Conservation (phyloP, 2,113 vertebrate species). For the Stigmatopora nigra region DNA sequence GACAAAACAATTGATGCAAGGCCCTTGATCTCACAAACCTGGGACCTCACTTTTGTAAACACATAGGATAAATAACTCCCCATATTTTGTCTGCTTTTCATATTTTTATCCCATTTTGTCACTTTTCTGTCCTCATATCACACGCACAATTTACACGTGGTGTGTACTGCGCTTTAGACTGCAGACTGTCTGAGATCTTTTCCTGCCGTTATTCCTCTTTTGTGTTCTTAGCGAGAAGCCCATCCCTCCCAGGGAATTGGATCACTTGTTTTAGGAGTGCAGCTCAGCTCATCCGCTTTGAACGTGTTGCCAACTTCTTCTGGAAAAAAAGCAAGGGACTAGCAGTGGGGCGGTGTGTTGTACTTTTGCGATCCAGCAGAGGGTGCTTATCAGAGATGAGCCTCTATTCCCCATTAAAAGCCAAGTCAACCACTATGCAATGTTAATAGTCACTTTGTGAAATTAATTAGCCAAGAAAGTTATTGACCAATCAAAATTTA, state of each 20-base stretch:
- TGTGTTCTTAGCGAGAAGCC: slow-evolving; percentile 19
- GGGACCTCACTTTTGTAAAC: not conserved
- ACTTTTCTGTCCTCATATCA: slow-evolving; percentile 10
- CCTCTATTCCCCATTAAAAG: slow-evolving; percentile 42
- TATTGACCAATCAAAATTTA: slow-evolving; percentile 59
- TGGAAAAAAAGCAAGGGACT: slow-evolving; percentile 10
- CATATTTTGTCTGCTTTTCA: not conserved
- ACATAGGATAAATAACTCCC: not conserved
- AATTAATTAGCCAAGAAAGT: slow-evolving; percentile 59
- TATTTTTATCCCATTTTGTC: slow-evolving; percentile 4
- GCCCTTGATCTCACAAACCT: slow-evolving; percentile 33
- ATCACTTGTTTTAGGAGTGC: slow-evolving; percentile 32
- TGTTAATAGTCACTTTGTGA: slow-evolving; percentile 60
- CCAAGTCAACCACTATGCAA: slow-evolving; percentile 52
- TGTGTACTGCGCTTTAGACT: slow-evolving; percentile 21
- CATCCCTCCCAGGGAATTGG: slow-evolving; percentile 22
- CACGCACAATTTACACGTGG: slow-evolving; percentile 9
- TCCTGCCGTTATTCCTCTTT: slow-evolving; percentile 27
- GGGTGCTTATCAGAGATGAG: slow-evolving; percentile 40
- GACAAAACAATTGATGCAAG: slow-evolving; percentile 54
- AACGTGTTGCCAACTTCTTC: slow-evolving; percentile 35
- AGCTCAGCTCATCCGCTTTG: slow-evolving; percentile 41
- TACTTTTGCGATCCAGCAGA: slow-evolving; percentile 52
- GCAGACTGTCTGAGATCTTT: slow-evolving; percentile 22
- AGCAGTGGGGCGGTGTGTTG: not conserved